These are phyloP conservation scores for Drosophila diplacantha DNA, from an alignment of 2,888 invertebrate genomes.

Conservation along the genomic window DNA sequence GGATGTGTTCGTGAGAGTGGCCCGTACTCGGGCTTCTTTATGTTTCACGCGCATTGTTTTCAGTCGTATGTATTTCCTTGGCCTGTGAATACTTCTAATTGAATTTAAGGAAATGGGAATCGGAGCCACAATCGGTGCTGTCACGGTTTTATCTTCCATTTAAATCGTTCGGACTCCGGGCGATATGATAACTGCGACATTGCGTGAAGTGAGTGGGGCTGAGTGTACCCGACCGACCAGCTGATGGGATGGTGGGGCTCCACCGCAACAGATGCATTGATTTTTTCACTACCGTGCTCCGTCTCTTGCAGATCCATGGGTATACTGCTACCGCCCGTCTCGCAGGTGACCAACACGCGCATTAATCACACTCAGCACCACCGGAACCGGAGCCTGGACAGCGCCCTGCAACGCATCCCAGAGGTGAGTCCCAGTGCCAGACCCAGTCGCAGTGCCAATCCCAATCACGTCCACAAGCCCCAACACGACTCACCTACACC, in stretches of 20 bases:
- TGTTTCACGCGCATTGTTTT: slow-evolving; percentile 39
- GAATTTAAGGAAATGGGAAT: slow-evolving; percentile 40
- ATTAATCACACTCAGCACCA: slow-evolving; percentile 84
- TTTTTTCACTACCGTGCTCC: slow-evolving; percentile 30
- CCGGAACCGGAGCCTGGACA: slow-evolving; percentile 92
- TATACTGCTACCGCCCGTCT: slow-evolving; percentile 78
- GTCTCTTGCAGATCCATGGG: slow-evolving; percentile 77
- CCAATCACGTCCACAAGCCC: slow-evolving; percentile 2
- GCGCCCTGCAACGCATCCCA: slow-evolving; percentile 91
- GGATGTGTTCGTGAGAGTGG: slow-evolving; percentile 23
- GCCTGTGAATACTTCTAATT: slow-evolving; percentile 45
- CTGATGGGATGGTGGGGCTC: background rate
- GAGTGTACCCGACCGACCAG: background rate
- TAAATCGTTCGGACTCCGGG: slow-evolving; percentile 1
- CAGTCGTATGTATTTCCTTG: slow-evolving; percentile 19
- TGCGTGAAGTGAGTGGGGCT: slow-evolving; percentile 4
- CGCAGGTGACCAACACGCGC: slow-evolving; percentile 78
- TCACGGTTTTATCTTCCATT: slow-evolving; percentile 9
- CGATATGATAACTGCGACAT: slow-evolving; percentile 33
- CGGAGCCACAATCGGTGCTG: slow-evolving; percentile 14
- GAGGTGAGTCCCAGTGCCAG: slow-evolving; percentile 80
- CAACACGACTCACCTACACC: background rate
- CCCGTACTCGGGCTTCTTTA: slow-evolving; percentile 31
- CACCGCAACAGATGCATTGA: slow-evolving; percentile 51
- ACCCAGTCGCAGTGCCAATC: slow-evolving; percentile 2